These are phyloP conservation scores for Chloropsis cyanopogon DNA, from an alignment of 2,113 vertebrate species.

Conservation along the genomic window DNA sequence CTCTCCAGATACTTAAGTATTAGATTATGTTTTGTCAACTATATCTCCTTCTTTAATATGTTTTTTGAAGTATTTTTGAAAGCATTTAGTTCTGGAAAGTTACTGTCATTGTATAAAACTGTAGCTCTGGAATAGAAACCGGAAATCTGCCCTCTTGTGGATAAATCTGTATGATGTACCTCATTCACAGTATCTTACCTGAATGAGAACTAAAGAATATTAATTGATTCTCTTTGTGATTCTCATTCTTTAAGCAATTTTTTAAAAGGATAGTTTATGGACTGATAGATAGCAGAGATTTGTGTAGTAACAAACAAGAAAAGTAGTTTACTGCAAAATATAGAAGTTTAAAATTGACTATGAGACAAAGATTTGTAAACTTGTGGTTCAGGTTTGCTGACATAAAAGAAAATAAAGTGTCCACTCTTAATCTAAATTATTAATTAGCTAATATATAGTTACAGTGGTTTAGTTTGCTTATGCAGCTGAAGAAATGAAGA, in stretches of 20 bases:
- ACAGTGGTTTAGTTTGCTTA: neutral
- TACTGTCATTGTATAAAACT: neutral
- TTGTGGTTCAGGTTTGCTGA: neutral
- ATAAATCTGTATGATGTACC: neutral
- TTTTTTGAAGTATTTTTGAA: neutral
- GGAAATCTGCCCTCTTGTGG: constrained; percentile 41
- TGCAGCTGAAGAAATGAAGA: neutral
- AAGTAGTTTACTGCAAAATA: neutral
- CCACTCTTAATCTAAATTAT: neutral
- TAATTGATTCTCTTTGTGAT: neutral
- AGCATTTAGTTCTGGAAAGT: neutral
- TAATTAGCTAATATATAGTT: neutral
- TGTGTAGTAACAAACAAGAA: neutral
- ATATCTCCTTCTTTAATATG: neutral
- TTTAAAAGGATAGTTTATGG: neutral
- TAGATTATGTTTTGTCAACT: neutral
- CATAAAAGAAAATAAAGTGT: neutral
- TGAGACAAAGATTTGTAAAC: neutral
- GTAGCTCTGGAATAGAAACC: neutral
- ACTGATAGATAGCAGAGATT: neutral
- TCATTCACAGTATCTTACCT: neutral
- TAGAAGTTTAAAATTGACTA: neutral
- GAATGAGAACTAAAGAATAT: neutral
- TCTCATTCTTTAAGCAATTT: neutral
- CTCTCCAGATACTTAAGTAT: too few species aligned